phyloP scores from a whole-genome alignment of 2,888 invertebrate species.

The Spisula solida region DNA sequence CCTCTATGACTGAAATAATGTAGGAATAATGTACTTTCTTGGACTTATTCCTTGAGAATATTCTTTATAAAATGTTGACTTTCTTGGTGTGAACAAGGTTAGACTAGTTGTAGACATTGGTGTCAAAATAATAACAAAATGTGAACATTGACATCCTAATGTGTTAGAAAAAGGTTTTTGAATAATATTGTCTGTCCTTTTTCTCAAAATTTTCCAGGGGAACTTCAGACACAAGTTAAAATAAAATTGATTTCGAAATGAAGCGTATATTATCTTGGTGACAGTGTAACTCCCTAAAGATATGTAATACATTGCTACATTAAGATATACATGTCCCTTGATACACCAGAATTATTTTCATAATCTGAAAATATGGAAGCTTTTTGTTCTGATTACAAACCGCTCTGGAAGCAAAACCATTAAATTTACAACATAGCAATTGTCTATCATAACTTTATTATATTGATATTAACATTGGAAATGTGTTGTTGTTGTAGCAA shows the following conservation, averaged over 20 bases:
- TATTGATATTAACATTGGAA: neutral
- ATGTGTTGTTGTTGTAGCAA: neutral
- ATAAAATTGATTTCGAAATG: neutral
- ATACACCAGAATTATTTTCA: neutral
- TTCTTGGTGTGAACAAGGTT: neutral
- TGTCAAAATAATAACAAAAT: neutral
- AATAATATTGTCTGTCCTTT: neutral
- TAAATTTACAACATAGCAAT: neutral
- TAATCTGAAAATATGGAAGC: neutral
- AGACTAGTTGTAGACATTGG: neutral
- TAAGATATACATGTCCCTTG: slow-evolving; percentile 12
- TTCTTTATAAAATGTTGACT: neutral
- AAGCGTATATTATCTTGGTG: neutral
- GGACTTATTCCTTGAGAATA: neutral
- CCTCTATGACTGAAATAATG: too few relatives aligned
- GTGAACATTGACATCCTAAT: neutral
- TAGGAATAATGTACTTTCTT: too few relatives aligned
- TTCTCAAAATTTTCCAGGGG: slow-evolving; percentile 10
- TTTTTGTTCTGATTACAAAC: neutral
- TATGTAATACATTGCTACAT: neutral
- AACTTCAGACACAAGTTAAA: slow-evolving; percentile 1
- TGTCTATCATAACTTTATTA: neutral
- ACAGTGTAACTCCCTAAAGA: neutral
- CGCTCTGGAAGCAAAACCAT: neutral
- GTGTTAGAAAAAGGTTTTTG: neutral